Conservation (phyloP, 2,113 vertebrate genomes). For the Anoura caudifer region DNA sequence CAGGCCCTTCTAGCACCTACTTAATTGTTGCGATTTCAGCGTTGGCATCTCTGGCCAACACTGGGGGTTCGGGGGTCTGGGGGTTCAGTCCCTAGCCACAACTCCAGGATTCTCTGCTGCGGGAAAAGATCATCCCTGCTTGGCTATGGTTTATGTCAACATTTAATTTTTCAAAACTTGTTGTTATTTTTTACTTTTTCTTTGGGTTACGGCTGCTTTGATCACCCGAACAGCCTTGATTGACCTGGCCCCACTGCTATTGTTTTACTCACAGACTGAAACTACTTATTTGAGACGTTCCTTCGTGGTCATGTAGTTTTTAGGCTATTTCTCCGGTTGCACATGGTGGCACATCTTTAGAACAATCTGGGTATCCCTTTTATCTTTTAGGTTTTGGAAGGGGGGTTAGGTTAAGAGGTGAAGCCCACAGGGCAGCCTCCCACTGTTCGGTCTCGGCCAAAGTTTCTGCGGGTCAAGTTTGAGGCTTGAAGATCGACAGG, state of each 20-base stretch:
- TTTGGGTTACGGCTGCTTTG: not conserved
- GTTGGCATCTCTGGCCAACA: not conserved
- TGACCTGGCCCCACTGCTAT: not conserved
- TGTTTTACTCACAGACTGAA: not conserved
- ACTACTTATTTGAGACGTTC: not conserved
- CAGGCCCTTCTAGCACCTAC: not conserved
- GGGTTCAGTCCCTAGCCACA: not conserved
- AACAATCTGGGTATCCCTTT: not conserved
- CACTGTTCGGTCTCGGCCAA: not conserved
- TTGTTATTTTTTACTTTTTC: not conserved
- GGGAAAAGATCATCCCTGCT: not conserved
- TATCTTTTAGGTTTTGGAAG: not conserved
- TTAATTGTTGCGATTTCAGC: not conserved
- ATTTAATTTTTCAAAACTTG: not conserved
- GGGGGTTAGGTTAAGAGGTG: not conserved
- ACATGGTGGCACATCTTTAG: not conserved
- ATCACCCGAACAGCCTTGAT: not conserved
- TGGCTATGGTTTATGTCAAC: not conserved
- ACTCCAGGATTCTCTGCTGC: not conserved
- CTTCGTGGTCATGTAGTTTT: not conserved
- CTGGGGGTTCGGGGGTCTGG: fast-evolving
- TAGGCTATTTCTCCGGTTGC: not conserved
- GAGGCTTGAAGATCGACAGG: not conserved
- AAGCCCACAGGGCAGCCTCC: not conserved
- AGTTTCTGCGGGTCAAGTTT: slow-evolving; percentile 63